Conservation (phyloP, 2,888 invertebrate genomes). For the Oxytorus armatus region DNA sequence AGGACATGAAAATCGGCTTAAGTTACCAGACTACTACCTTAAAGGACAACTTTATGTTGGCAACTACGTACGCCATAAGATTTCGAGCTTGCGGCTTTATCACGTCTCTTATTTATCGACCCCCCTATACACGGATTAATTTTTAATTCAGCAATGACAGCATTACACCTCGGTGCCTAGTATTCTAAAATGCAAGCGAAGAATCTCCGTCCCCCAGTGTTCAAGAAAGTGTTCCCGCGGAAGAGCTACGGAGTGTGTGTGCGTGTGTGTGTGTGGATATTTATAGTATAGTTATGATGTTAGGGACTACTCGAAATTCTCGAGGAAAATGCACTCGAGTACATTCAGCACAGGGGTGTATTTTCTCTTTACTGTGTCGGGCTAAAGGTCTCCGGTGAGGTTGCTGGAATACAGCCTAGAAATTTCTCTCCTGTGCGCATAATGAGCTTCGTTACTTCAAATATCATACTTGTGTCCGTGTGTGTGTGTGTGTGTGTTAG, state of each 20-base stretch:
- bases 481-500: background rate
- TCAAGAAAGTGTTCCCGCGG: slow-evolving; percentile 1
- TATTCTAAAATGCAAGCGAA: background rate
- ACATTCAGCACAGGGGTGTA: slow-evolving; percentile 34
- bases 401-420: background rate
- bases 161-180: background rate
- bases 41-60: too few species aligned
- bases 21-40: too few species aligned
- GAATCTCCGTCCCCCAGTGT: background rate
- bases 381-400: too few species aligned
- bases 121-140: background rate
- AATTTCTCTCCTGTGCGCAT: slow-evolving; percentile 60
- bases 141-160: background rate
- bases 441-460: slow-evolving; percentile 77
- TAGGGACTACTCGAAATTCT: background rate
- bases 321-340: slow-evolving; percentile 55
- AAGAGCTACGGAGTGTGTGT: background rate
- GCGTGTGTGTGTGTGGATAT: background rate
- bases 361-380: background rate
- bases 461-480: slow-evolving; percentile 56
- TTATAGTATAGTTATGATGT: slow-evolving; percentile 1
- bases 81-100: background rate
- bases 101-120: background rate
- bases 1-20: too few species aligned
- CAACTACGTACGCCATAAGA: too few species aligned